phyloP scores from a whole-genome alignment of 2,113 vertebrate genomes.

The Formicarius rufipectus region DNA sequence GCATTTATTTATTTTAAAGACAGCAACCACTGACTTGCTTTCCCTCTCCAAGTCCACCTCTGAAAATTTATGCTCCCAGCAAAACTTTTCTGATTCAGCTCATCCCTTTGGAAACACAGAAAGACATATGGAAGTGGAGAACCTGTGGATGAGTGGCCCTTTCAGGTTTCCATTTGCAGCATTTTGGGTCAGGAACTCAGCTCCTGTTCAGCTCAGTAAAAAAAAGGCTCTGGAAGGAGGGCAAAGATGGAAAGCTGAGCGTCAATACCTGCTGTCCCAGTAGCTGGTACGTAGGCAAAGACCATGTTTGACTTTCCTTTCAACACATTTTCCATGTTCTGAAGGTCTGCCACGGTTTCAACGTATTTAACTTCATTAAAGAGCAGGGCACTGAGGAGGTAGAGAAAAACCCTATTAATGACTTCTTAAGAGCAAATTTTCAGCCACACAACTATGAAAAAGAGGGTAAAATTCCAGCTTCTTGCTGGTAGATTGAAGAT shows the following conservation, averaged over 20 bases:
- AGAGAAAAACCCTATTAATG: not conserved
- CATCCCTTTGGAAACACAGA: not conserved
- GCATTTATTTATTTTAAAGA: not conserved
- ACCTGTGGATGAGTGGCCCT: not conserved
- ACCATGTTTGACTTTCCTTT: constrained; percentile 84
- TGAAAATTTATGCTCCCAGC: not conserved
- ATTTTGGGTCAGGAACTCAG: not conserved
- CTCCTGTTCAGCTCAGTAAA: not conserved
- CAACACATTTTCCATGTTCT: constrained; percentile 79
- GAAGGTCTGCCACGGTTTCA: constrained; percentile 80
- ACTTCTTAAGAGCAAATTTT: not conserved
- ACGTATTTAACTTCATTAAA: constrained; percentile 92
- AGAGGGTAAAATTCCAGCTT: not conserved
- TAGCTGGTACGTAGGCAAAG: constrained; percentile 85
- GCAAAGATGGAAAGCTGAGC: not conserved
- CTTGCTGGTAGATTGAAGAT: not conserved
- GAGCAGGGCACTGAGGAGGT: constrained; percentile 82
- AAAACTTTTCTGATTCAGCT: not conserved
- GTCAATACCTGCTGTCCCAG: constrained; percentile 87
- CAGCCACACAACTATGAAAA: not conserved
- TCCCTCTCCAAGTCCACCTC: not conserved
- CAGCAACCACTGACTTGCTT: not conserved
- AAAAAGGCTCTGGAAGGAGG: not conserved
- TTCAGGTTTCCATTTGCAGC: not conserved
- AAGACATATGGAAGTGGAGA: not conserved